Percentiles rank a stretch among this genome's conserved stretches.
Evolutionary conservation across 2,888 invertebrate genomes (phyloP).

Genomic region (Bibio marci): DNA sequence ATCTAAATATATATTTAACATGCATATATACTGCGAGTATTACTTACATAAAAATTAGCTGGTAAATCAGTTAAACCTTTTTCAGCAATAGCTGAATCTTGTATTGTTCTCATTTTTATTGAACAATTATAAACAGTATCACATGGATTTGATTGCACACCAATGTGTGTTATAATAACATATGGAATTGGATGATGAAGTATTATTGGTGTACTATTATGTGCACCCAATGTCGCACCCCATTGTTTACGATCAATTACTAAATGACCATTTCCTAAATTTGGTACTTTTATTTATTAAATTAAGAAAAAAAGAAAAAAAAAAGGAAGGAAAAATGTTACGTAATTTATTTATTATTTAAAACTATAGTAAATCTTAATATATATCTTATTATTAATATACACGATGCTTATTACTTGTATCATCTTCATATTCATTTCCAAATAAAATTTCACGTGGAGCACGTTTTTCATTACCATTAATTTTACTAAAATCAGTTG

Average conservation of each 20-base stretch:
- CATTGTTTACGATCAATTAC: constrained; percentile 26
- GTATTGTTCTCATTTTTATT: constrained; percentile 29
- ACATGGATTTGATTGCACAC: constrained; percentile 27
- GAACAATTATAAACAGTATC: constrained; percentile 27
- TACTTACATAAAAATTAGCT: constrained; percentile 26
- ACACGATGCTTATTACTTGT: constrained; percentile 21
- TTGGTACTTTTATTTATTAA: constrained; percentile 19
- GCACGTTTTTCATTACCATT: constrained; percentile 1
- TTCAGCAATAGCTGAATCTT: constrained; percentile 29
- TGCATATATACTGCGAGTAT: too few species aligned
- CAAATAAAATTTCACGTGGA: constrained; percentile 17
- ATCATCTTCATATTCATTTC: constrained; percentile 24
- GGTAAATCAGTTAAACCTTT: constrained; percentile 30
- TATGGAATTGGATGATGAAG: constrained; percentile 28
- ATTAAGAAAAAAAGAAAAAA: neutral
- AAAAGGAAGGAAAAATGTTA: neutral
- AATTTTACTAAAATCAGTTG: constrained; percentile 7
- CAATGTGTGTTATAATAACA: constrained; percentile 35
- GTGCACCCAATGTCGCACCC: constrained; percentile 21
- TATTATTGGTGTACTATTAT: constrained; percentile 11
- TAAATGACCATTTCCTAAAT: constrained; percentile 28
- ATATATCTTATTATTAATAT: constrained; percentile 4
- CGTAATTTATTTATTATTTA: too few species aligned
- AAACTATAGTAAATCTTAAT: too few species aligned
- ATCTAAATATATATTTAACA: too few species aligned